Evolutionary conservation across 2,888 invertebrate species (phyloP), one percentile per base, ranked within the genome.

Genomic region (Nysson spinosus): DNA sequence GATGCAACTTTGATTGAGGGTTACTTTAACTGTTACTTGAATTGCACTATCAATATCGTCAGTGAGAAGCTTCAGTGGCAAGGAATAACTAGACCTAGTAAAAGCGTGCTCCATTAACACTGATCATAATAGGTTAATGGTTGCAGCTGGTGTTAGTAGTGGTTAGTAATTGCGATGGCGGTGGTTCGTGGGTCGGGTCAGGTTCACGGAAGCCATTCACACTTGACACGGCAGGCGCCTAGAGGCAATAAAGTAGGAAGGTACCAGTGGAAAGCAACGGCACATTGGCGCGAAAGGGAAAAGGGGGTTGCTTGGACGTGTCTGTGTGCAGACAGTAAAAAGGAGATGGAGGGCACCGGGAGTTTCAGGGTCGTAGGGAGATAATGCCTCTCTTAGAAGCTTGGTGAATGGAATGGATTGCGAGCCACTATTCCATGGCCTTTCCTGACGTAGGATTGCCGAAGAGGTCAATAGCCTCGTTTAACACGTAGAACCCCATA

Each of bases 181-280:
- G 42, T 57, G 64, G 64, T 71, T 67, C 65, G 66, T 60, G 66
- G 67, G 67, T 67, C 66, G 65, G 66, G 58, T 67, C 67, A 67
- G 54, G 67, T 65, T 65, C 67, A 65, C 67, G 58, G 58, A 81
- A 83, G 79, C 78, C 80, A 81, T 83, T 79, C 79, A 81, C 80
- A 80, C 72, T 80, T 78, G 54, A 62, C 69, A 66, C 66, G 56
- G 44, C 78, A 19, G 77, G 69, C 78, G 80, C 78, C 78, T 75
- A 64, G 70, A 69, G 75, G 75, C 77, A 75, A 79, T 80, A 80
- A 81, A 81, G 74, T 68, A 63, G 72, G 71, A n/a, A n/a, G n/a
- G n/a, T n/a, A n/a, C n/a, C n/a, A n/a, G n/a, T n/a, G n/a, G 32
- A 24, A 44, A 42, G 40, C 30, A 43, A 42, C 44, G 43, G 39